These are phyloP conservation scores for human (Homo sapiens) DNA, from an alignment of 2,113 vertebrate species.

Conservation along the genomic window GRCh38 chr3:42632501-42633000, in stretches of 20 bases:
- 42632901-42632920: background rate
- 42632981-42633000: background rate
- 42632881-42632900: background rate
- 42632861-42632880: background rate
- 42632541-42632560: background rate
- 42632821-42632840: conserved; percentile 77
- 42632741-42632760: conserved; percentile 90
- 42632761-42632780: conserved; percentile 84
- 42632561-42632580: conserved; percentile 14
- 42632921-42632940: background rate
- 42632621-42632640: conserved; percentile 84
- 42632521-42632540: background rate
- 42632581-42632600: conserved; percentile 79
- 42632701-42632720: conserved; percentile 84
- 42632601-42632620: conserved; percentile 91
- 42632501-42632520: background rate
- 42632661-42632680: conserved; percentile 86
- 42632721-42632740: conserved; percentile 86
- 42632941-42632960: background rate
- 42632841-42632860: background rate
- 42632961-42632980: background rate
- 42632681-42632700: conserved; percentile 89
- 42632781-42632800: conserved; percentile 81
- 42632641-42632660: conserved; percentile 88
- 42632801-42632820: conserved; percentile 76